phyloP scores from a whole-genome alignment of 2,888 invertebrate species.

The Scaptomyza reducta region DNA sequence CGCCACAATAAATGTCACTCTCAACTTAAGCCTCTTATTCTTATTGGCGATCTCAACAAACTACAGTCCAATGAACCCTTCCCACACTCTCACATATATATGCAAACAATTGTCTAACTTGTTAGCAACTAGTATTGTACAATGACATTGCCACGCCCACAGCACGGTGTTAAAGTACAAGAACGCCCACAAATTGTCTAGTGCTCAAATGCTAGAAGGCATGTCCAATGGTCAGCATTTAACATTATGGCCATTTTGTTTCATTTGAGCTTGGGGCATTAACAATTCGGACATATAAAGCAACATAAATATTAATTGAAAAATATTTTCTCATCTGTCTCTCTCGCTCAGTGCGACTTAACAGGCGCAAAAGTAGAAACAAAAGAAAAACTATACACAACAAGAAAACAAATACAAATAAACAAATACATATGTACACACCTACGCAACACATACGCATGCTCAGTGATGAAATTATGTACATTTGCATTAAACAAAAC shows the following conservation, averaged over 20 bases:
- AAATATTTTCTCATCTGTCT: conserved; percentile 72
- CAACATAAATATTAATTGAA: conserved; percentile 79
- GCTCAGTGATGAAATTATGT: conserved; percentile 75
- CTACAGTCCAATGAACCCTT: conserved; percentile 6
- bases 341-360: conserved; percentile 45
- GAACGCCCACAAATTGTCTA: conserved; percentile 8
- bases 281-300: conserved; percentile 74
- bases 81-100: neutral
- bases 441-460: conserved; percentile 28
- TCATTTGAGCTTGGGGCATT: conserved; percentile 53
- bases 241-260: conserved; percentile 18
- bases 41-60: neutral
- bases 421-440: conserved; percentile 5
- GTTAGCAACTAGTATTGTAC: neutral
- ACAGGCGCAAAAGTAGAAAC: conserved; percentile 50
- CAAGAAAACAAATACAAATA: conserved; percentile 30
- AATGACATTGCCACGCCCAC: conserved; percentile 6
- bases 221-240: conserved; percentile 12
- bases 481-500: conserved; percentile 81
- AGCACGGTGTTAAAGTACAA: conserved; percentile 1
- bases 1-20: neutral
- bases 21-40: neutral
- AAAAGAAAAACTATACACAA: conserved; percentile 60
- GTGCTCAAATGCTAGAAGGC: conserved; percentile 12
- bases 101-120: conserved; percentile 27